Evolutionary conservation across 2,888 invertebrate genomes (phyloP), one percentile per base, ranked within the genome.

Genomic region (Lycaena phlaeas): DNA sequence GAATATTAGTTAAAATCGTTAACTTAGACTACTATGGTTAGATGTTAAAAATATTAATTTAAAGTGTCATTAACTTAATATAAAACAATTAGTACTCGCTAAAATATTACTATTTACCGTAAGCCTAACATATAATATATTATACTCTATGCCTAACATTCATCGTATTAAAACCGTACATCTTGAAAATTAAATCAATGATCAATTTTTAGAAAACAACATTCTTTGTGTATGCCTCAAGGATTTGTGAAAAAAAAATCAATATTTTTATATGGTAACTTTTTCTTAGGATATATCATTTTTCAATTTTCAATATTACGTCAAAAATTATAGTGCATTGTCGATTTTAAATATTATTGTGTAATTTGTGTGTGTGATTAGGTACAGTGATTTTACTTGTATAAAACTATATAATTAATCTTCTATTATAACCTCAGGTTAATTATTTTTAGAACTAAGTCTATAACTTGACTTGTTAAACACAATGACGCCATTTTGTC

Each of bases 401-500:
- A 44, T 41, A n/a, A 43, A 14, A 9, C 14, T 30, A 36, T 9
- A 5, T 44, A 9, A 27, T 42, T 29, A 27, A 18, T 11, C 36
- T 22, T 26, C 10, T 27, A 27, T 29, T 37, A 27, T 41, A 14
- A 37, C 25, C 18, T 28, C 15, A 40, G 12, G 15, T 29, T 11
- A 15, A 2, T 14, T 27, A 31, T 36, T 44, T 48, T 30, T 38
- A 43, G 36, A 22, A 42, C 17, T 47, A 46, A 46, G 50, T 41
- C 27, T 41, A 43, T 42, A 49, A 61, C 62, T 64, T 62, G 61
- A 65, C 72, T 77, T 78, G 74, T 78, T 73, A 74, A 65, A 66
- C 65, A 65, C 67, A 62, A 70, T 79, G 84, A 84, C 84, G 84
- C 84, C 84, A 84, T 84, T 79, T 84, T 84, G 84, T 84, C 65